A percentile compares a stretch with the other conserved stretches of the same genome.
These are phyloP conservation scores for Eutolmus rufibarbis DNA, from an alignment of 2,888 invertebrate genomes.

Conservation along the genomic window DNA sequence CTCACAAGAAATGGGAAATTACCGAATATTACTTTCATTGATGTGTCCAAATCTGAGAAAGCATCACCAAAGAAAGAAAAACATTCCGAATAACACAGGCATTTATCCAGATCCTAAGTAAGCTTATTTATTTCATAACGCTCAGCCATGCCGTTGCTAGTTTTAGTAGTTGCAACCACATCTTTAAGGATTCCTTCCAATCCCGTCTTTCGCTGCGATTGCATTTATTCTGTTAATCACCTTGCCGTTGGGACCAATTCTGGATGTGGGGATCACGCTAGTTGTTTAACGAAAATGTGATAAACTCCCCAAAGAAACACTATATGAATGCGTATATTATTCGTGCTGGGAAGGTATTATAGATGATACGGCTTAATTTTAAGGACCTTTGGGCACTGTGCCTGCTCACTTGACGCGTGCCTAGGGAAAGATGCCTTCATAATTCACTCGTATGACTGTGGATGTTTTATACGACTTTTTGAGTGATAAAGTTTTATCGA, in stretches of 20 bases:
- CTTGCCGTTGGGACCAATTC: neutral
- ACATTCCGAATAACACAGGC: neutral
- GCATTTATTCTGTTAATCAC: neutral
- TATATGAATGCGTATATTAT: neutral
- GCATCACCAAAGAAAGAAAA: neutral
- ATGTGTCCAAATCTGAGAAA: neutral
- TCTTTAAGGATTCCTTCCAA: neutral
- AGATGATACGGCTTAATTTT: neutral
- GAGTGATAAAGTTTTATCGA: neutral
- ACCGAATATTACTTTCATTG: neutral
- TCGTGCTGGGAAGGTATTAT: neutral
- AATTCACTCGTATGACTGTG: neutral
- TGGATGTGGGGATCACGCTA: neutral
- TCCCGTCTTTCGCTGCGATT: neutral
- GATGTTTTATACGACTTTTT: neutral
- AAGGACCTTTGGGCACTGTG: neutral
- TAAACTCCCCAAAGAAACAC: neutral
- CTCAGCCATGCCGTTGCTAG: neutral
- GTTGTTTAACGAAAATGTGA: neutral
- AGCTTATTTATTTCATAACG: neutral
- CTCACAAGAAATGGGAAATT: constrained; percentile 16
- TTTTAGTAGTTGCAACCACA: neutral
- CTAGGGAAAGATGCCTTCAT: neutral
- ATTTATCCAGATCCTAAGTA: neutral
- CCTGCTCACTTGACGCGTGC: neutral